These are phyloP conservation scores for Tetramorium alpestre DNA, from an alignment of 1,140 invertebrate genomes.

Conservation along the genomic window DNA sequence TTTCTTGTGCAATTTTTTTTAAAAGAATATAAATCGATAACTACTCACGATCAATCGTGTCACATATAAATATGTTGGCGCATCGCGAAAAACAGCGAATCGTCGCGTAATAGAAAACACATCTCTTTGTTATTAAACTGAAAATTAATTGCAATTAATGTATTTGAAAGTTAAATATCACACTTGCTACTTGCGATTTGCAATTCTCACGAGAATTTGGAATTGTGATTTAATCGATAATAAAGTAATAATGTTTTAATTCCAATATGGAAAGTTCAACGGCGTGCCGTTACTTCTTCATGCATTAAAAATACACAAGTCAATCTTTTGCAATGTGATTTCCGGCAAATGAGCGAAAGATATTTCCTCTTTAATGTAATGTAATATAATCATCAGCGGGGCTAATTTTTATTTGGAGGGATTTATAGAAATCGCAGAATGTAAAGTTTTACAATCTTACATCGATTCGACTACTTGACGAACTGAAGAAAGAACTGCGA, in stretches of 20 bases:
- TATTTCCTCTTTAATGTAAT: not conserved
- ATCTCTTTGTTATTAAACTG: not conserved
- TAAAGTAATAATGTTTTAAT: not conserved
- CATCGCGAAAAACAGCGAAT: not conserved
- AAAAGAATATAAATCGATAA: not conserved
- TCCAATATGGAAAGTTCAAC: not conserved
- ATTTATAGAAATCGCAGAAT: not conserved
- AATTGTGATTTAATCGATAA: not conserved
- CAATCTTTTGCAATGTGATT: not conserved
- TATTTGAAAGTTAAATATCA: not conserved
- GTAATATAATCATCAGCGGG: not conserved
- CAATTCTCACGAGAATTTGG: not conserved
- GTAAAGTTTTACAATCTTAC: not conserved
- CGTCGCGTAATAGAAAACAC: not conserved
- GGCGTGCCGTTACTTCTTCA: not conserved
- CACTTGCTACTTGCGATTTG: not conserved
- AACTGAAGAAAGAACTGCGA: not conserved
- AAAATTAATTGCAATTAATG: not conserved
- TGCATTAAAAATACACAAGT: not conserved
- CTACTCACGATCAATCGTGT: not conserved
- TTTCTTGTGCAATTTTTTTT: not conserved
- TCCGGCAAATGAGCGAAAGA: not conserved
- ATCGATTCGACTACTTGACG: not conserved
- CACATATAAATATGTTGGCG: not conserved
- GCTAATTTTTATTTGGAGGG: no score